Percentiles rank a stretch among this genome's conserved stretches.
phyloP scores from a whole-genome alignment of 1,140 invertebrate genomes.

The Riptortus pedestris region DNA sequence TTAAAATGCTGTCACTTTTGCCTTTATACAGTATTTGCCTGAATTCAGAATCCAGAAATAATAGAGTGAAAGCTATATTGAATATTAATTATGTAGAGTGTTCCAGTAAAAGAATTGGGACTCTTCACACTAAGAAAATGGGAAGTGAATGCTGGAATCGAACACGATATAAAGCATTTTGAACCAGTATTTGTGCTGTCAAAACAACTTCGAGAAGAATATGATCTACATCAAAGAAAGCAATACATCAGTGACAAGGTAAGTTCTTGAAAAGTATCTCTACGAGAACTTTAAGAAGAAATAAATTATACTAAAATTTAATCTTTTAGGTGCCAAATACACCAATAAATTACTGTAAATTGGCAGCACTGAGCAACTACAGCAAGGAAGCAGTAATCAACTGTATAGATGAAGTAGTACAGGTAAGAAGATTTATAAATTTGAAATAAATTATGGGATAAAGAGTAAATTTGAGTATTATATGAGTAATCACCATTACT shows the following conservation, averaged over 20 bases:
- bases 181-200: background rate
- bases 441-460: too few species aligned
- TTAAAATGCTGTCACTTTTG: too few species aligned
- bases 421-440: background rate
- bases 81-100: background rate
- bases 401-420: constrained; percentile 1
- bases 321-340: background rate
- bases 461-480: too few species aligned
- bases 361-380: background rate
- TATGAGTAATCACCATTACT: too few species aligned
- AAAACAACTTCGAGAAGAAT: background rate
- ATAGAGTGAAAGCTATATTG: too few species aligned
- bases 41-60: too few species aligned
- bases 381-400: background rate
- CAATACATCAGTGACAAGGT: background rate
- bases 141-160: background rate
- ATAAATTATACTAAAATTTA: background rate
- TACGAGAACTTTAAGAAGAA: too few species aligned
- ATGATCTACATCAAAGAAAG: constrained; percentile 1
- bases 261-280: background rate
- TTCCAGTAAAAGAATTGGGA: background rate
- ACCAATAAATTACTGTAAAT: background rate
- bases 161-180: background rate
- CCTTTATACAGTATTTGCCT: too few species aligned
- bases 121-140: background rate